These are phyloP conservation scores for Phalanger gymnotis DNA, from an alignment of 2,797 vertebrate genomes.

Conservation along the genomic window DNA sequence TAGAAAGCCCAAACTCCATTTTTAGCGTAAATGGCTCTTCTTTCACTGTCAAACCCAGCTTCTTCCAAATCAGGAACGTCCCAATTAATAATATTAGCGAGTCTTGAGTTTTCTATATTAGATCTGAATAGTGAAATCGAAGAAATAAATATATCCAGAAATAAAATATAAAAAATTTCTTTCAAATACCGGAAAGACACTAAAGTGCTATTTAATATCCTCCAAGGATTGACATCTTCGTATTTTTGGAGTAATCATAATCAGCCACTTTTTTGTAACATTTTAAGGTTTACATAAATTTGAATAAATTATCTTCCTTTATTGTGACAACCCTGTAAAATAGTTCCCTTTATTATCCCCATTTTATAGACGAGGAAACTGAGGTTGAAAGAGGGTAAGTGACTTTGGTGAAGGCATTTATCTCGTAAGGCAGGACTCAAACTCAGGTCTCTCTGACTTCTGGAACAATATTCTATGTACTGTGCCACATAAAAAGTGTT, in stretches of 20 bases:
- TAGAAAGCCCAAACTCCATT: constrained; percentile 84
- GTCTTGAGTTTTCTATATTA: constrained; percentile 78
- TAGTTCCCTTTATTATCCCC: neutral
- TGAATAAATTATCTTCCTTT: neutral
- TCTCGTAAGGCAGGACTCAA: neutral
- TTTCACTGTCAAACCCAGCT: constrained; percentile 74
- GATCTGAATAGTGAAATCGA: constrained; percentile 82
- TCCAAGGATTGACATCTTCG: too few relatives aligned
- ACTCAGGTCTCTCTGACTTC: neutral
- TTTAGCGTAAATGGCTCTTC: constrained; percentile 79
- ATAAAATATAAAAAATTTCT: too few relatives aligned
- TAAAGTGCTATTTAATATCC: too few relatives aligned
- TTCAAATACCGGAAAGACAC: too few relatives aligned
- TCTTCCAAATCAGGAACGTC: constrained; percentile 85
- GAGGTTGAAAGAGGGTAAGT: neutral
- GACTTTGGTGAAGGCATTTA: neutral
- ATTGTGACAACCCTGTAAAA: neutral
- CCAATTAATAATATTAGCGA: constrained; percentile 79
- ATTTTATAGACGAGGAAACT: constrained; percentile 7
- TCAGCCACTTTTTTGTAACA: too few relatives aligned
- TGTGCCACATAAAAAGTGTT: neutral
- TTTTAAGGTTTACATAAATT: neutral
- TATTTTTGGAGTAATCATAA: too few relatives aligned
- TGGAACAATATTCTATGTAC: neutral
- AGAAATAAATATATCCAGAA: constrained; percentile 56